Evolutionary conservation across 2,113 vertebrate species (phyloP).

Genomic region (Cricetomys ansorgei): DNA sequence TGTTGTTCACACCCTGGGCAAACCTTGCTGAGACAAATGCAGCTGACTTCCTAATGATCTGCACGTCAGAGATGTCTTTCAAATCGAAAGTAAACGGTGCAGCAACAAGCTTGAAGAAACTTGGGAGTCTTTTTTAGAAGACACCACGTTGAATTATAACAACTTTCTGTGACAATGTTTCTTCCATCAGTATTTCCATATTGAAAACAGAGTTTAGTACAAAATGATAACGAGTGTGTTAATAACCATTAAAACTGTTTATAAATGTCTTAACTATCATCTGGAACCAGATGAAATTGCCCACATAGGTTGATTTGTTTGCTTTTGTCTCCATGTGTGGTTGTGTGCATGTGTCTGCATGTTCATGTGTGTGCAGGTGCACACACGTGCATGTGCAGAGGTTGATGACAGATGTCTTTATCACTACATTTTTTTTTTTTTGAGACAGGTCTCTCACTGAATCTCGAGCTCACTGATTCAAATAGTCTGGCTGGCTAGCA

Average conservation of each 20-base stretch:
- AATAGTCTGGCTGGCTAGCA: neutral
- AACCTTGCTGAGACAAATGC: neutral
- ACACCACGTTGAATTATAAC: neutral
- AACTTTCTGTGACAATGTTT: neutral
- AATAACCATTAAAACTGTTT: neutral
- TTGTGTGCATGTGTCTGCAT: neutral
- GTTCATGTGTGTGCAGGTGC: neutral
- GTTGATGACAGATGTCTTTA: neutral
- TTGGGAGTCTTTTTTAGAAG: neutral
- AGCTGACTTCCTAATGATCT: neutral
- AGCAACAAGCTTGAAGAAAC: neutral
- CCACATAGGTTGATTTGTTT: neutral
- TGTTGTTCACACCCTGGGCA: neutral
- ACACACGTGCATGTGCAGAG: neutral
- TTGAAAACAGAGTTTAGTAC: constrained; percentile 18
- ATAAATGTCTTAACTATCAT: neutral
- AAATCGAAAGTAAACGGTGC: neutral
- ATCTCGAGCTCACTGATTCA: neutral
- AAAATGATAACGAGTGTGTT: neutral
- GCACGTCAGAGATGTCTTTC: neutral
- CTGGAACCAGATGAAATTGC: neutral
- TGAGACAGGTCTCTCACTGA: neutral
- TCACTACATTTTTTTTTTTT: neutral
- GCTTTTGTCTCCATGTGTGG: neutral
- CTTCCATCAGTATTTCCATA: constrained; percentile 13